Conservation (phyloP, 2,113 vertebrate species). For the Heteronetta atricapilla region DNA sequence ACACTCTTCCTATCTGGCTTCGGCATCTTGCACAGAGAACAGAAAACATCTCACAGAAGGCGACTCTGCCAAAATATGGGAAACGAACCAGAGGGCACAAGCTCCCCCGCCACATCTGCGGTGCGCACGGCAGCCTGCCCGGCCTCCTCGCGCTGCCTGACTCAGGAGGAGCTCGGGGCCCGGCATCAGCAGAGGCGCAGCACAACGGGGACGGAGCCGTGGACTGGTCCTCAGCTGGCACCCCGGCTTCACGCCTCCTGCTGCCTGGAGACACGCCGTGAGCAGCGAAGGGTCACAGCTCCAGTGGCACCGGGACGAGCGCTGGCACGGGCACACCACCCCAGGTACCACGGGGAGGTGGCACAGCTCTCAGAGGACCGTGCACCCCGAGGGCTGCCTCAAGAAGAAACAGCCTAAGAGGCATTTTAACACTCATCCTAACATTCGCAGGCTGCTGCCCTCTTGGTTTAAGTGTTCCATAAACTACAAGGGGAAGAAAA, state of each 20-base stretch:
- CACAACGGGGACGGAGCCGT: neutral
- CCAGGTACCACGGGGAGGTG: fast-evolving
- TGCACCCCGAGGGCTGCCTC: neutral
- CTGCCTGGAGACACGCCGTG: neutral
- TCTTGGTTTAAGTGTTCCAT: neutral
- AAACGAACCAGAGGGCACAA: slow-evolving; percentile 61
- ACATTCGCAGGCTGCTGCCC: neutral
- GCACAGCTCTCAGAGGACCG: fast-evolving
- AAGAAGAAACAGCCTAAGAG: neutral
- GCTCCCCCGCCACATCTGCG: slow-evolving; percentile 47
- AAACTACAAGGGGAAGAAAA: neutral
- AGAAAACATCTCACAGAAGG: slow-evolving; percentile 67
- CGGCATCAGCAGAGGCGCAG: neutral
- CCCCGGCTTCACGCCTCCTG: neutral
- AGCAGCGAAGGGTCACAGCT: no score
- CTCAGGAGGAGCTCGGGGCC: neutral
- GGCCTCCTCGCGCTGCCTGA: neutral
- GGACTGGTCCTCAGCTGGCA: neutral
- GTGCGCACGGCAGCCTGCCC: neutral
- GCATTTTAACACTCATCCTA: neutral
- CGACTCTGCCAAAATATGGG: slow-evolving; percentile 53
- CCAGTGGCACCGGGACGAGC: neutral
- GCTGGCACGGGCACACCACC: fast-evolving
- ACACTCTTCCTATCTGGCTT: slow-evolving; percentile 54
- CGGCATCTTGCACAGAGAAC: slow-evolving; percentile 43